phyloP scores from a whole-genome alignment of 2,888 invertebrate species.

The Lysandra coridon region DNA sequence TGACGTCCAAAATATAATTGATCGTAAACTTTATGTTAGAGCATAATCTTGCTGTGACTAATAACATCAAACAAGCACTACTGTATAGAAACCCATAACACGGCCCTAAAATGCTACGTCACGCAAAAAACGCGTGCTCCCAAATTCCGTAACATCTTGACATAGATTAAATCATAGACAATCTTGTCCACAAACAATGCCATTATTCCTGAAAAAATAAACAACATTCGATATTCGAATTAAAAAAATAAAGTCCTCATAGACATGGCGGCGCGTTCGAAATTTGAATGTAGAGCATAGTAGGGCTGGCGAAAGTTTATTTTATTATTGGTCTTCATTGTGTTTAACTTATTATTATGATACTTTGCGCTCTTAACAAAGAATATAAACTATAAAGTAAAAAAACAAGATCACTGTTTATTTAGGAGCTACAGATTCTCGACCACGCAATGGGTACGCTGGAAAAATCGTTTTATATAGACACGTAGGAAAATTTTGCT shows the following conservation, averaged over 20 bases:
- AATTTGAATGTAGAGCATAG: slow-evolving; percentile 60
- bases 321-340: neutral
- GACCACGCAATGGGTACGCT: no score
- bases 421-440: no score
- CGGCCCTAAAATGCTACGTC: slow-evolving; percentile 57
- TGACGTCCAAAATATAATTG: slow-evolving; percentile 8
- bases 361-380: no score
- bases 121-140: slow-evolving; percentile 56
- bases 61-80: slow-evolving; percentile 38
- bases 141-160: slow-evolving; percentile 57
- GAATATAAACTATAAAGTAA: no score
- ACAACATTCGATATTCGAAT: slow-evolving; percentile 58
- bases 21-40: neutral
- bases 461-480: no score
- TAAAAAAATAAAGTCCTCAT: slow-evolving; percentile 56
- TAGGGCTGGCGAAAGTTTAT: slow-evolving; percentile 51
- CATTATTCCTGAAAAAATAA: slow-evolving; percentile 70
- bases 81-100: slow-evolving; percentile 34
- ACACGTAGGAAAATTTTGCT: no score
- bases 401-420: no score
- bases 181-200: slow-evolving; percentile 76
- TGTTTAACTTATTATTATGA: no score
- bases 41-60: slow-evolving; percentile 17
- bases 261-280: slow-evolving; percentile 65
- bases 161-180: slow-evolving; percentile 61